Evolutionary conservation across 1,140 invertebrate genomes (phyloP).

Genomic region (Brachionus paranguensis): DNA sequence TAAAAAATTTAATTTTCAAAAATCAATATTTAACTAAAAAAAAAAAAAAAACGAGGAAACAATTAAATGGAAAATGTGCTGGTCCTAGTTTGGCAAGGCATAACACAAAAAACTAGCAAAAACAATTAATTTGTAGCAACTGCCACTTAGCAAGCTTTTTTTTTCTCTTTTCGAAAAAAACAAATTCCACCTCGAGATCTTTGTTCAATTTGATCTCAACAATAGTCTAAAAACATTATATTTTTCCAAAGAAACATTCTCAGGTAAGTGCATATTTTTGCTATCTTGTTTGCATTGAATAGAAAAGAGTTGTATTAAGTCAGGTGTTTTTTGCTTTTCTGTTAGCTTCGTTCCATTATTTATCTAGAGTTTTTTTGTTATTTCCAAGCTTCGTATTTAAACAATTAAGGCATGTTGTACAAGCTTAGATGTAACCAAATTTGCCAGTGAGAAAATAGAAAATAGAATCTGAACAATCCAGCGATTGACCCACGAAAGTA

Average conservation of each 20-base stretch:
- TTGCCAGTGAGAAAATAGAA: neutral
- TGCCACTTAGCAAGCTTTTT: neutral
- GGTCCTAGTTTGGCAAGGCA: neutral
- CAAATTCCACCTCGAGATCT: neutral
- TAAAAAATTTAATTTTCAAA: neutral
- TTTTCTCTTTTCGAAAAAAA: neutral
- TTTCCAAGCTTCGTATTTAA: neutral
- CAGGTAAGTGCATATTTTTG: neutral
- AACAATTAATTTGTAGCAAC: neutral
- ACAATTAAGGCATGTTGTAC: neutral
- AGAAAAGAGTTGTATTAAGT: neutral
- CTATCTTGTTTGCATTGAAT: neutral
- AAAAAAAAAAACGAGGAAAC: neutral
- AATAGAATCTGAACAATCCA: neutral
- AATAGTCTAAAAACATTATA: neutral
- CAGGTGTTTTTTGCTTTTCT: neutral
- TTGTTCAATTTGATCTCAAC: neutral
- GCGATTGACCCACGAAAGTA: neutral
- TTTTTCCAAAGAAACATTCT: neutral
- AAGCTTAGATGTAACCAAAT: neutral
- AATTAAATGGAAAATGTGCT: neutral
- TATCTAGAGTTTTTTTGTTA: neutral
- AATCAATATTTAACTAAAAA: neutral
- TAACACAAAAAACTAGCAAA: neutral
- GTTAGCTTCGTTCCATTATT: neutral